phyloP scores from a whole-genome alignment of 2,113 vertebrate genomes.

The Xyliphius kryptos region DNA sequence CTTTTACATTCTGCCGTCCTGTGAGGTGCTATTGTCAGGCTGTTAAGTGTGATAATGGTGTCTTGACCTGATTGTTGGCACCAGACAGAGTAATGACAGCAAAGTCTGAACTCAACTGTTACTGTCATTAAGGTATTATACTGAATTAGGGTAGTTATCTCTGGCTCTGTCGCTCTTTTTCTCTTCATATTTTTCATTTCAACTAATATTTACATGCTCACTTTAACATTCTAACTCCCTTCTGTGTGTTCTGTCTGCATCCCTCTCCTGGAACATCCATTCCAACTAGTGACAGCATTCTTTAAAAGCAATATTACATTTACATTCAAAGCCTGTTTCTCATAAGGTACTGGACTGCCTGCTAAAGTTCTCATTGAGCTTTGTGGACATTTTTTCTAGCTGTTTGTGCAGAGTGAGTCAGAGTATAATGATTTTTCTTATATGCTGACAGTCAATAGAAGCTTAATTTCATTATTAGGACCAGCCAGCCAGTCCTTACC shows the following conservation, averaged over 20 bases:
- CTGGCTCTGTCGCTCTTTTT: neutral
- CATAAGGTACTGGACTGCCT: neutral
- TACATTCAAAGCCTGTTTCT: neutral
- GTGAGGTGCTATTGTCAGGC: constrained; percentile 6
- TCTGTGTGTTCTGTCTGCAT: neutral
- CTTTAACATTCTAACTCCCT: too few relatives aligned
- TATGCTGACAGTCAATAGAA: neutral
- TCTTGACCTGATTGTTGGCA: constrained; percentile 19
- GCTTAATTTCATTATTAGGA: neutral
- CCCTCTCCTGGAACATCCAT: neutral
- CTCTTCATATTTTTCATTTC: neutral
- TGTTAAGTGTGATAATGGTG: neutral
- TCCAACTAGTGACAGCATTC: neutral
- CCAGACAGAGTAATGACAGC: constrained; percentile 1
- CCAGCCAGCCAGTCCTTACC: neutral
- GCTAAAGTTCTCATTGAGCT: neutral
- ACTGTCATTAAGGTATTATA: constrained; percentile 9
- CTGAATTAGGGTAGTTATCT: constrained; percentile 1
- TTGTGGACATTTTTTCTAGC: neutral
- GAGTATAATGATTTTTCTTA: neutral
- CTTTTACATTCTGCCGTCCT: neutral
- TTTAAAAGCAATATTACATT: neutral
- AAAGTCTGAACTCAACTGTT: neutral
- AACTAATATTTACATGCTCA: neutral
- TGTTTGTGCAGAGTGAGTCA: neutral